Evolutionary conservation across 2,113 vertebrate genomes (phyloP).

Genomic region (Psettodes erumei): DNA sequence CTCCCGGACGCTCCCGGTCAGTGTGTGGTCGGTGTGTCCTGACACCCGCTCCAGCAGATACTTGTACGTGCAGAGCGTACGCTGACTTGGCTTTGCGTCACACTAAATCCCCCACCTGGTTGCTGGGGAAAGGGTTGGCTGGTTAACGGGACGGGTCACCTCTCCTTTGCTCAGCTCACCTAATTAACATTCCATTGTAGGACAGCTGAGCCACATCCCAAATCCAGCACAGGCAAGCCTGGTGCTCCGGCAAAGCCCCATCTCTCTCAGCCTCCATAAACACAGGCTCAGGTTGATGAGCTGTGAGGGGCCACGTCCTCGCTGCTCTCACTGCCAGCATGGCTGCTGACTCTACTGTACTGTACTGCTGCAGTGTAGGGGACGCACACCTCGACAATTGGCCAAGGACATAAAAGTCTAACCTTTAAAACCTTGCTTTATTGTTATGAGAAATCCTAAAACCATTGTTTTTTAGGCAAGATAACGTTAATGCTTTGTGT

Average conservation of each 20-base stretch:
- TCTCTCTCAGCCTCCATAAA: conserved; percentile 66
- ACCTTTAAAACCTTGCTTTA: neutral
- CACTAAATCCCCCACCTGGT: conserved; percentile 48
- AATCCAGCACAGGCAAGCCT: conserved; percentile 64
- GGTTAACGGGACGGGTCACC: conserved; percentile 66
- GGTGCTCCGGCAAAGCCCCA: conserved; percentile 59
- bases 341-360: neutral
- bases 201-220: conserved; percentile 66
- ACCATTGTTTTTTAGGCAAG: too few species aligned
- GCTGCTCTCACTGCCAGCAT: conserved; percentile 31
- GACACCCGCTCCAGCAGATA: neutral
- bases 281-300: conserved; percentile 69
- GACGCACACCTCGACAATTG: neutral
- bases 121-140: conserved; percentile 48
- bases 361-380: neutral
- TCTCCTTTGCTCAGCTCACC: conserved; percentile 68
- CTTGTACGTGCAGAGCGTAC: neutral
- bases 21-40: neutral
- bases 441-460: neutral
- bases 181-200: conserved; percentile 80
- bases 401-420: neutral
- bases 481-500: neutral
- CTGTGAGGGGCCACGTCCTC: conserved; percentile 62
- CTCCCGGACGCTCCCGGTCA: neutral
- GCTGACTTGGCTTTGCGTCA: conserved; percentile 44